phyloP scores from a whole-genome alignment of 2,888 invertebrate species.

The Eurytoma adleriae region DNA sequence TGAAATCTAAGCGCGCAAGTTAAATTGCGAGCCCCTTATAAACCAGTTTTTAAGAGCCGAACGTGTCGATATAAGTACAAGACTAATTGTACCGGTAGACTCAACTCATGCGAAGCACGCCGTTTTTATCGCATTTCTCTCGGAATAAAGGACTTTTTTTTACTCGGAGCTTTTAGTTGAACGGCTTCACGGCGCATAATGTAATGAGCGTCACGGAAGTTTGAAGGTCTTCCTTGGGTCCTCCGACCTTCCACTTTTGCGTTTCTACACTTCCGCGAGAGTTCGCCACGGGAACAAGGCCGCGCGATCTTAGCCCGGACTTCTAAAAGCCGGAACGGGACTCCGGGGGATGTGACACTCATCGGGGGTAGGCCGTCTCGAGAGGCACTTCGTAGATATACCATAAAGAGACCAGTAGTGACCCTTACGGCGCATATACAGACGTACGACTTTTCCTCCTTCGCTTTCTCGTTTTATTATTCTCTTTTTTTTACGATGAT shows the following conservation, averaged over 20 bases:
- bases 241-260: not conserved
- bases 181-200: not conserved
- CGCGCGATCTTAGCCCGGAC: constrained; percentile 20
- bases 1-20: no score
- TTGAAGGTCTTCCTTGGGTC: constrained; percentile 9
- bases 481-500: not conserved
- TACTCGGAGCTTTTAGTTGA: not conserved
- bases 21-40: no score
- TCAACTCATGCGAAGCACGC: not conserved
- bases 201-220: constrained; percentile 11
- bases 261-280: not conserved
- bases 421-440: constrained; percentile 11
- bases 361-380: constrained; percentile 55
- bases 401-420: constrained; percentile 55
- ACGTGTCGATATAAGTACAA: not conserved
- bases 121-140: not conserved
- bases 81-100: not conserved
- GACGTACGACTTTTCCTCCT: not conserved
- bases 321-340: constrained; percentile 21
- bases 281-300: not conserved
- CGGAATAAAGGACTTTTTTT: not conserved
- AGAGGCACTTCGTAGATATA: constrained; percentile 57
- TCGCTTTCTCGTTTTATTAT: not conserved
- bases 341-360: constrained; percentile 28
- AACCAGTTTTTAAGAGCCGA: not conserved